Conservation (phyloP, 2,888 invertebrate species). For the Andrena chrysosceles region DNA sequence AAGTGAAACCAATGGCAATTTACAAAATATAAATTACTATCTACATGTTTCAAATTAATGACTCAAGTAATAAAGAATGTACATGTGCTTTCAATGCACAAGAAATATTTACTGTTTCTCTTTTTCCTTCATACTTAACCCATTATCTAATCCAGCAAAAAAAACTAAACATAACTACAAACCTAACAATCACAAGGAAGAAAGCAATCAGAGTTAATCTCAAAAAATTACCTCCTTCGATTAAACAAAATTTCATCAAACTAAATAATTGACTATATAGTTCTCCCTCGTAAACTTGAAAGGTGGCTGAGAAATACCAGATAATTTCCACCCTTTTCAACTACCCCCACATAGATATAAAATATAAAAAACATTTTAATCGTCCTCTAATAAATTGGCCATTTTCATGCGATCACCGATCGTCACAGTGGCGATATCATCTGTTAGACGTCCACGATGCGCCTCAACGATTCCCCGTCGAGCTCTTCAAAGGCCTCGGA, state of each 20-base stretch:
- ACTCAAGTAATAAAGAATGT: no score
- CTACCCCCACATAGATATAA: neutral
- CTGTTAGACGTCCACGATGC: conserved; percentile 45
- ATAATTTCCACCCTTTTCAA: neutral
- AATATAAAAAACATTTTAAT: neutral
- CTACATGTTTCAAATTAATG: no score
- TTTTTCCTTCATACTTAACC: no score
- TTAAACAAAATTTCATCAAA: no score
- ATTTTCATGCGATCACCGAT: neutral
- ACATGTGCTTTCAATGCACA: no score
- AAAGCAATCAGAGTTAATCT: neutral
- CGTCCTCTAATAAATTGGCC: conserved; percentile 11
- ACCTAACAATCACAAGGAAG: neutral
- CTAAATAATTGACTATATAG: no score
- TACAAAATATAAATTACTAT: no score
- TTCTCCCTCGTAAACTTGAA: neutral
- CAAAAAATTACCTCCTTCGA: no score
- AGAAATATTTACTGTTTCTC: no score
- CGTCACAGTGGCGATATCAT: conserved; percentile 31
- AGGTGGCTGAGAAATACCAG: neutral
- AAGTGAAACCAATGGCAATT: no score
- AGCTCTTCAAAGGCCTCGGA: conserved; percentile 40
- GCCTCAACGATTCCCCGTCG: conserved; percentile 29
- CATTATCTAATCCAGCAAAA: no score
- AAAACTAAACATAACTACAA: neutral